Evolutionary conservation across 2,888 invertebrate genomes (phyloP).

Genomic region (Lottia scabra): DNA sequence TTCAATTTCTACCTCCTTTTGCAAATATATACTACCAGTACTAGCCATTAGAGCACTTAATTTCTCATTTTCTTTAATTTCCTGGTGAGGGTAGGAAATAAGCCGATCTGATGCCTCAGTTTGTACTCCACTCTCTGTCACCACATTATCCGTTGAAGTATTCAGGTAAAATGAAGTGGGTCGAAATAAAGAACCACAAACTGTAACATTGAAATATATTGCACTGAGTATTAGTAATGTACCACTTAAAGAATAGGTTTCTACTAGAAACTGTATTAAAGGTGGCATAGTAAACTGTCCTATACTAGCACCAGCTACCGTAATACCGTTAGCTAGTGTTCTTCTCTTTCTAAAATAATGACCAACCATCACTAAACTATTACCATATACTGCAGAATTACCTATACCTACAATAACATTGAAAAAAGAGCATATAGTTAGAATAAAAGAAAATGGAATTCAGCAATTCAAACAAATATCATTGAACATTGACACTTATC

Average conservation of each 20-base stretch:
- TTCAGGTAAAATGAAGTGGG: slow-evolving; percentile 41
- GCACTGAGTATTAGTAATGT: slow-evolving; percentile 39
- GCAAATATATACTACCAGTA: slow-evolving; percentile 43
- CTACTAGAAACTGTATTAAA: slow-evolving; percentile 49
- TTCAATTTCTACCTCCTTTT: slow-evolving; percentile 6
- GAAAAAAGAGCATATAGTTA: slow-evolving; percentile 12
- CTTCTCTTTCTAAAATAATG: slow-evolving; percentile 53
- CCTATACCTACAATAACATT: too few species aligned
- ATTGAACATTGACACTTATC: too few species aligned
- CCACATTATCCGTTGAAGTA: neutral
- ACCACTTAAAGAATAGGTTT: slow-evolving; percentile 41
- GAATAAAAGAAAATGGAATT: too few species aligned
- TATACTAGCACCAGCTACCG: slow-evolving; percentile 56
- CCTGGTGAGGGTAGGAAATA: neutral
- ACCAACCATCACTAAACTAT: slow-evolving; percentile 55
- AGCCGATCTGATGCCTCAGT: neutral
- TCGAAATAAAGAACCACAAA: slow-evolving; percentile 49
- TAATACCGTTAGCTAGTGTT: slow-evolving; percentile 55
- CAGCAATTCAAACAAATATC: too few species aligned
- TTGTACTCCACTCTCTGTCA: neutral
- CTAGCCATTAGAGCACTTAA: slow-evolving; percentile 27
- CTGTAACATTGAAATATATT: slow-evolving; percentile 47
- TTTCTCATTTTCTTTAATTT: neutral
- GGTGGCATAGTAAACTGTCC: slow-evolving; percentile 59
- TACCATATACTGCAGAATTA: slow-evolving; percentile 57